phyloP scores from a whole-genome alignment of 2,888 invertebrate species.

The Mellilla xanthometata region DNA sequence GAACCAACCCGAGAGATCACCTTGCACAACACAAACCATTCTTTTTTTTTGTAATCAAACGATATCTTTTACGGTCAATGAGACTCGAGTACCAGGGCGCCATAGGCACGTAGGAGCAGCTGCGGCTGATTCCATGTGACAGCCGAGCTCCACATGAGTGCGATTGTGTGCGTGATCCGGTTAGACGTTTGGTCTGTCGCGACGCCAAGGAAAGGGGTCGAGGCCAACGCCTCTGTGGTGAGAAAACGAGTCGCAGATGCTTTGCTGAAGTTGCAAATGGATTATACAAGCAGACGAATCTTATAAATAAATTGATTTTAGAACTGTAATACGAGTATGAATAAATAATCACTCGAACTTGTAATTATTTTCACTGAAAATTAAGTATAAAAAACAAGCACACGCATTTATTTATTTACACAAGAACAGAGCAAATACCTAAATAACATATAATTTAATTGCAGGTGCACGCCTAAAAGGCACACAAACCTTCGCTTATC shows the following conservation, averaged over 20 bases:
- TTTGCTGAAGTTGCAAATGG: background rate
- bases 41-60: constrained; percentile 11
- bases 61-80: constrained; percentile 29
- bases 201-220: constrained; percentile 44
- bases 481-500: too few species aligned
- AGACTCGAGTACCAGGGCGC: constrained; percentile 23
- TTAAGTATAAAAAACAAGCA: too few species aligned
- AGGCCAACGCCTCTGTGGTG: constrained; percentile 34
- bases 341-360: too few species aligned
- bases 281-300: too few species aligned
- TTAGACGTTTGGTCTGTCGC: constrained; percentile 36
- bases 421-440: too few species aligned
- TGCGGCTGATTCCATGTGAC: constrained; percentile 32
- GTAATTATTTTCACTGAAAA: too few species aligned
- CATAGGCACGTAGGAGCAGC: constrained; percentile 21
- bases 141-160: constrained; percentile 39
- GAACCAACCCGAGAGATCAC: background rate
- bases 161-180: constrained; percentile 46
- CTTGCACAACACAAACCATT: background rate
- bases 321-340: too few species aligned
- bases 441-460: too few species aligned
- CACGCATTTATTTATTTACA: too few species aligned
- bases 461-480: too few species aligned
- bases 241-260: background rate
- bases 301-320: too few species aligned